Percentiles rank a stretch among this genome's conserved stretches.
phyloP scores from a whole-genome alignment of 2,888 invertebrate species.

The Dinocampus coccinellae region DNA sequence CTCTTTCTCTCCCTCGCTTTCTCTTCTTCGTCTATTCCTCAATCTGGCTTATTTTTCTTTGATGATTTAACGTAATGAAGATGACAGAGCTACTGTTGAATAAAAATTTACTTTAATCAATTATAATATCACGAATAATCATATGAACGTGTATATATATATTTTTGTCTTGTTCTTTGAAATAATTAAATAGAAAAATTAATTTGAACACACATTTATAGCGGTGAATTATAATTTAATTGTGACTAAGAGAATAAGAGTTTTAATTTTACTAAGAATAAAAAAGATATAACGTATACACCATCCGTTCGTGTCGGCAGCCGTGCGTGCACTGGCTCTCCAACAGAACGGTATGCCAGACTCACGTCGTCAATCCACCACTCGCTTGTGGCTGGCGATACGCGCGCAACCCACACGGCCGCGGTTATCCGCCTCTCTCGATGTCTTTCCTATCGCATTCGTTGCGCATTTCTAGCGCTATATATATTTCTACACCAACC shows the following conservation, averaged over 20 bases:
- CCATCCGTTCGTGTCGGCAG: conserved; percentile 68
- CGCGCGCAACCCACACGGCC: conserved; percentile 44
- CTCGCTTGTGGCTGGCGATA: conserved; percentile 37
- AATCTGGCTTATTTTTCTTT: neutral
- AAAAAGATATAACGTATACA: conserved; percentile 51
- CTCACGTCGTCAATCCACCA: conserved; percentile 37
- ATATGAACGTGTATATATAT: neutral
- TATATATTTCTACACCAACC: conserved; percentile 7
- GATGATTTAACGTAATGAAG: neutral
- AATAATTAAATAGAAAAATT: neutral
- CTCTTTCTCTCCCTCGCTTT: neutral
- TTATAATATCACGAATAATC: neutral
- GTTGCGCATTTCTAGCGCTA: conserved; percentile 38
- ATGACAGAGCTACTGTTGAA: neutral
- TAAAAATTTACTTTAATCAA: neutral
- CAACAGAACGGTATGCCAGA: conserved; percentile 27
- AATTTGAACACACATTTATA: neutral
- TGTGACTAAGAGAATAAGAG: conserved; percentile 41
- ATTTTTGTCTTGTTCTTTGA: neutral
- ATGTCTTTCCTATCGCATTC: conserved; percentile 33
- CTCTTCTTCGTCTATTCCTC: neutral
- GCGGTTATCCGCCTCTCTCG: conserved; percentile 40
- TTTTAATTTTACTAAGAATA: conserved; percentile 52
- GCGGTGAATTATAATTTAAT: conserved; percentile 11
- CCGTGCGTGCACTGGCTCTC: conserved; percentile 67